Evolutionary conservation across 1,140 invertebrate genomes (phyloP), one percentile per base, ranked within the genome.

Genomic region (Camponotus floridanus): DNA sequence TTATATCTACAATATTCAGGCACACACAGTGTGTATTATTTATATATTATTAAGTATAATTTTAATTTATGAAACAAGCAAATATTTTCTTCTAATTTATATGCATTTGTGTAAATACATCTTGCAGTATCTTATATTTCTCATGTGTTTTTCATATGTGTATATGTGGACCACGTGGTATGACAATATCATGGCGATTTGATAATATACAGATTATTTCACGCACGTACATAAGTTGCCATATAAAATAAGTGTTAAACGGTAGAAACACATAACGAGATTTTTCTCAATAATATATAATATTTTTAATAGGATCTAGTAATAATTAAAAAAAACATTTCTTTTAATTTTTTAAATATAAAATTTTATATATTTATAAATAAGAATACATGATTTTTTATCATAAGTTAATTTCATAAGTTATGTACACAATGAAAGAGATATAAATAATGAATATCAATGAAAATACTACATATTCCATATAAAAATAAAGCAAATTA

Each of bases 61-160:
- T 51, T 51, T 48, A 3, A 48, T 48, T 48, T 51, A 51, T 51
- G 15, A 51, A 51, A 51, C 3, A 1, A 0, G 48, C 15, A 18
- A 15, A 51, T 51, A 51, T 51, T 18, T 51, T 51, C 13, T 51
- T 71, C 57, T n/a, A 36, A n/a, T 73, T 1, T 42, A 65, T 64
- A 11, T 39, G 15, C 5, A 57, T 73, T 57, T 5, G 21, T 42
- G 9, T 36, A 45, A 26, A 26, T 26, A n/a, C 26, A 26, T 5
- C 36, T 76, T 76, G 39, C 57, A 45, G 45, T 74, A 45, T 51
- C 70, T 71, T 71, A 11, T 8, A 73, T 73, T 39, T n/a, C n/a
- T 26, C n/a, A n/a, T 59, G 13, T 71, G 15, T 31, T 55, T 18
- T 73, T 18, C 71, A 15, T 59, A 9, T 8, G 21, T 26, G 36